A percentile compares a stretch with the other conserved stretches of the same genome.
Evolutionary conservation across 1,140 invertebrate genomes (phyloP).

Genomic region (Alviniconcha marisindica): DNA sequence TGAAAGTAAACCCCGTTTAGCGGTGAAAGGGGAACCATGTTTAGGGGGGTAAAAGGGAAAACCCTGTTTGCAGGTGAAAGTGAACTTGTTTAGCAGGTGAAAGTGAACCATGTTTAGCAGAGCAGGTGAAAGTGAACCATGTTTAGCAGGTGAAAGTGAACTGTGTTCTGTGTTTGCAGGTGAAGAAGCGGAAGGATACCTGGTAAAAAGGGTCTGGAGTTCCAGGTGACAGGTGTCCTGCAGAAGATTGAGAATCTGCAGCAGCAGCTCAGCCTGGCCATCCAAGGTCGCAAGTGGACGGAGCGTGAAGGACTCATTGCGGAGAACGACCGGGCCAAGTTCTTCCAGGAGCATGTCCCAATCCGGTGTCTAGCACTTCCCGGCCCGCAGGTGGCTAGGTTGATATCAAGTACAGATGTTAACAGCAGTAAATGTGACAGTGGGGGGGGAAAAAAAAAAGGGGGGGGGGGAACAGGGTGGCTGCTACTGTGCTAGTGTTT

Average conservation of each 20-base stretch:
- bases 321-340: not conserved
- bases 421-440: not conserved
- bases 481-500: too few relatives aligned
- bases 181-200: conserved; percentile 9
- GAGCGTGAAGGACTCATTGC: not conserved
- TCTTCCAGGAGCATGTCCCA: not conserved
- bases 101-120: too few relatives aligned
- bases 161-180: too few relatives aligned
- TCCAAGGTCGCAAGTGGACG: conserved; percentile 16
- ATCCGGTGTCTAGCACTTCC: not conserved
- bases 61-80: too few relatives aligned
- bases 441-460: too few relatives aligned
- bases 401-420: not conserved
- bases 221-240: not conserved
- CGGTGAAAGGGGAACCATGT: too few relatives aligned
- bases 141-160: too few relatives aligned
- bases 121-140: too few relatives aligned
- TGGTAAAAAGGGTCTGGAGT: not conserved
- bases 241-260: not conserved
- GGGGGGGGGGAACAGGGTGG: too few relatives aligned
- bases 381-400: not conserved
- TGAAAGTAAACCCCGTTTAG: too few relatives aligned
- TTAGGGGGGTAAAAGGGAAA: too few relatives aligned
- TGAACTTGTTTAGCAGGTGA: too few relatives aligned
- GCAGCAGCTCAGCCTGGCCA: not conserved